phyloP scores from a whole-genome alignment of 1,140 invertebrate species.

The Hyposmocoma kahamanoa region DNA sequence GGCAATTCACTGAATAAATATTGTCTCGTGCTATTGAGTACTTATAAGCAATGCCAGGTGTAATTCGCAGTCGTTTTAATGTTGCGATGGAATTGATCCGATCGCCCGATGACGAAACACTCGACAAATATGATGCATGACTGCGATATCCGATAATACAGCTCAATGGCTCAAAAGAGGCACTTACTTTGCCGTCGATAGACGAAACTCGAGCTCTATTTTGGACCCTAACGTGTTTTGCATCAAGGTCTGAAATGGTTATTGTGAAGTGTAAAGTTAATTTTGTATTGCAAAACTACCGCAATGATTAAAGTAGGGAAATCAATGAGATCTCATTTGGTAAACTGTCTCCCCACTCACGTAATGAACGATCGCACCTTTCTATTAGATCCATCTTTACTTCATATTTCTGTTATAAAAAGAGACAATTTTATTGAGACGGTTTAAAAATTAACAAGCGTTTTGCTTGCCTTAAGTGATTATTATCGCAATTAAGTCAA shows the following conservation, averaged over 20 bases:
- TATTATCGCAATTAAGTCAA: too few relatives aligned
- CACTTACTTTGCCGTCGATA: conserved; percentile 3
- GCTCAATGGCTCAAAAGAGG: not conserved
- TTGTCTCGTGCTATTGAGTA: too few relatives aligned
- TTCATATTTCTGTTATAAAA: too few relatives aligned
- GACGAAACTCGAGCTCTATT: not conserved
- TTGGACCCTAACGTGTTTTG: not conserved
- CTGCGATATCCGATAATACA: conserved; percentile 46
- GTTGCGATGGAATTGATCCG: conserved; percentile 47
- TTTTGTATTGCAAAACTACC: conserved; percentile 1
- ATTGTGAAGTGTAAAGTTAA: not conserved
- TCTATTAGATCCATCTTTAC: not conserved
- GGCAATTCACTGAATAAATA: too few relatives aligned
- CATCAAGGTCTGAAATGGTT: not conserved
- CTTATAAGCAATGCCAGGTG: too few relatives aligned
- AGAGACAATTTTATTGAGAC: too few relatives aligned
- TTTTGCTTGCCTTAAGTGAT: too few relatives aligned
- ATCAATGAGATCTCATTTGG: not conserved
- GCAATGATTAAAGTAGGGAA: conserved; percentile 1
- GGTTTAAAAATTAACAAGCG: too few relatives aligned
- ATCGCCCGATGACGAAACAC: conserved; percentile 29
- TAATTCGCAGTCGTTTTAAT: too few relatives aligned
- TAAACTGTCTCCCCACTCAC: not conserved
- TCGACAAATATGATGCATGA: conserved; percentile 70
- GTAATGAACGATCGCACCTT: not conserved